phyloP scores from a whole-genome alignment of 2,888 invertebrate genomes.

The Cinara cedri region DNA sequence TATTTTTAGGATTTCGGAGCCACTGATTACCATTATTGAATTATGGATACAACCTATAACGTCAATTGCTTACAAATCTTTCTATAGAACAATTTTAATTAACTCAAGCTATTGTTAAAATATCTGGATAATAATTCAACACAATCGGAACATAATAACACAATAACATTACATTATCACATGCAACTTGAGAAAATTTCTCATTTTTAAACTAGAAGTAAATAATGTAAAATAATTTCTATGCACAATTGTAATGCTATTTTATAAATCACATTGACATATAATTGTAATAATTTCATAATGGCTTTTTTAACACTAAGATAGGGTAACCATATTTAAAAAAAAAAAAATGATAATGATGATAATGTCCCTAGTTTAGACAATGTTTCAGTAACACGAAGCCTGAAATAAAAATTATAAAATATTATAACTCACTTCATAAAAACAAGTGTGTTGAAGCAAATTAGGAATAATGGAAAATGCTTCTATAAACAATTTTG shows the following conservation, averaged over 20 bases:
- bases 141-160: slow-evolving; percentile 80
- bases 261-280: slow-evolving; percentile 50
- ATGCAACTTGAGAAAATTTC: slow-evolving; percentile 82
- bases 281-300: slow-evolving; percentile 73
- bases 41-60: no score
- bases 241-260: not conserved
- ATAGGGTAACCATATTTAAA: slow-evolving; percentile 73
- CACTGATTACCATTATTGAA: no score
- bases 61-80: not conserved
- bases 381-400: slow-evolving; percentile 88
- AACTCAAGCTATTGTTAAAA: slow-evolving; percentile 71
- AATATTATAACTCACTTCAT: not conserved
- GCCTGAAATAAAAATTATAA: slow-evolving; percentile 65
- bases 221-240: not conserved
- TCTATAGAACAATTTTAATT: slow-evolving; percentile 52
- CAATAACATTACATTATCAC: slow-evolving; percentile 78
- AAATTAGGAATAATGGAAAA: slow-evolving; percentile 1
- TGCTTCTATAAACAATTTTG: not conserved
- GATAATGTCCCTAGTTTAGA: slow-evolving; percentile 86
- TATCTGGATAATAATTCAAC: slow-evolving; percentile 74
- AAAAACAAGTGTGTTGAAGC: slow-evolving; percentile 26
- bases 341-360: slow-evolving; percentile 76
- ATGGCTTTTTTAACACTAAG: slow-evolving; percentile 74
- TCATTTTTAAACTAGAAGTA: slow-evolving; percentile 76
- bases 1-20: no score